These are phyloP conservation scores for Aproaerema taeniolella DNA, from an alignment of 2,888 invertebrate species.

Conservation along the genomic window DNA sequence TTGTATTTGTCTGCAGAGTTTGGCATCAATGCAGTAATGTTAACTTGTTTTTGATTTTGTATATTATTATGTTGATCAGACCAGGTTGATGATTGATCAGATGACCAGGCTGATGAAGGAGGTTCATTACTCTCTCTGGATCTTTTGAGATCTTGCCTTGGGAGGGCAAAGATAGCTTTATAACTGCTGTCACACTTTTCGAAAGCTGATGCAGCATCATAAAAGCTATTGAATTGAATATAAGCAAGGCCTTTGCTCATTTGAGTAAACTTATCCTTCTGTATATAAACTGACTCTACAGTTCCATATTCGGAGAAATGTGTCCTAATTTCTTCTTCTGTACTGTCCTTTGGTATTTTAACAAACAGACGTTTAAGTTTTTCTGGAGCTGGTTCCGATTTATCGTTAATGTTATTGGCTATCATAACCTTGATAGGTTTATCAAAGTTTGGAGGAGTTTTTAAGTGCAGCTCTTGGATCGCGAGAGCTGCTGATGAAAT, in stretches of 20 bases:
- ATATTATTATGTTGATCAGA: too few species aligned
- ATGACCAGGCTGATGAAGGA: too few species aligned
- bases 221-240: slow-evolving; percentile 87
- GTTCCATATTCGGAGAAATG: slow-evolving; percentile 93
- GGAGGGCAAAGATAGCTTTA: slow-evolving; percentile 94
- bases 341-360: slow-evolving; percentile 87
- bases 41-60: too few species aligned
- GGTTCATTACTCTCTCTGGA: slow-evolving; percentile 39
- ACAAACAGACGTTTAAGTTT: slow-evolving; percentile 87
- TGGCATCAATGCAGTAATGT: too few species aligned
- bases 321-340: slow-evolving; percentile 84
- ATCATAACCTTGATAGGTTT: slow-evolving; percentile 94
- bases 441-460: slow-evolving; percentile 82
- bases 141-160: slow-evolving; percentile 78
- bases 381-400: too few species aligned
- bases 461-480: slow-evolving; percentile 91
- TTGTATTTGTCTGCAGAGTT: slow-evolving; percentile 67
- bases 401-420: slow-evolving; percentile 77
- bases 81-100: too few species aligned
- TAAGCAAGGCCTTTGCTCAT: slow-evolving; percentile 93
- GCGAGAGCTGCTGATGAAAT: slow-evolving; percentile 95
- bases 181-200: slow-evolving; percentile 92
- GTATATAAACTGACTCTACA: slow-evolving; percentile 86
- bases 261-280: slow-evolving; percentile 87
- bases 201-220: slow-evolving; percentile 90